phyloP scores from a whole-genome alignment of 2,888 invertebrate species.

The Pyrrhosoma nymphula region DNA sequence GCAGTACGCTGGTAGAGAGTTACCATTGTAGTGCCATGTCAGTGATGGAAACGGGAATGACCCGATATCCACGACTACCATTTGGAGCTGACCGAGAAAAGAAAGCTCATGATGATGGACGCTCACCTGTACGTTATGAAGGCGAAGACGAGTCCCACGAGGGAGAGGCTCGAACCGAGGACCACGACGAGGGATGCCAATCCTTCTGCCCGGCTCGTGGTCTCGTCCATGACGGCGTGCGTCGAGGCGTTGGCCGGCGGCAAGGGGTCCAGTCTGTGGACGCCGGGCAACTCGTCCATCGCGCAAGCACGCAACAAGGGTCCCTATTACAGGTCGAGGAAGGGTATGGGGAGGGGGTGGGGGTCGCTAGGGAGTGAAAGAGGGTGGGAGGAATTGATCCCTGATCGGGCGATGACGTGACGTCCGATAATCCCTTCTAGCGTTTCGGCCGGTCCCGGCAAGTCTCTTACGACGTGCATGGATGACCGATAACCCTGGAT shows the following conservation, averaged over 20 bases:
- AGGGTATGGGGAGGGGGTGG: neutral
- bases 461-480: neutral
- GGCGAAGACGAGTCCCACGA: constrained; percentile 85
- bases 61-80: too few relatives aligned
- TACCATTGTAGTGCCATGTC: too few relatives aligned
- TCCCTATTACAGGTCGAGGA: neutral
- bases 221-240: neutral
- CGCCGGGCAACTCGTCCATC: neutral
- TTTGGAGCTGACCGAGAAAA: too few relatives aligned
- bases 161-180: constrained; percentile 83
- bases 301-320: neutral
- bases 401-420: neutral
- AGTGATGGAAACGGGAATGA: too few relatives aligned
- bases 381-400: neutral
- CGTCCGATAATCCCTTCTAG: neutral
- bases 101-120: neutral
- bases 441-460: neutral
- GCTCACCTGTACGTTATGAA: constrained; percentile 86
- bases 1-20: too few relatives aligned
- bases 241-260: neutral
- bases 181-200: constrained; percentile 84
- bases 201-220: constrained; percentile 78
- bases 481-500: neutral
- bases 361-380: neutral
- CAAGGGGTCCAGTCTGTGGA: neutral